Evolutionary conservation across 2,113 vertebrate genomes (phyloP), one percentile per base, ranked within the genome.

Genomic region (Athene noctua): DNA sequence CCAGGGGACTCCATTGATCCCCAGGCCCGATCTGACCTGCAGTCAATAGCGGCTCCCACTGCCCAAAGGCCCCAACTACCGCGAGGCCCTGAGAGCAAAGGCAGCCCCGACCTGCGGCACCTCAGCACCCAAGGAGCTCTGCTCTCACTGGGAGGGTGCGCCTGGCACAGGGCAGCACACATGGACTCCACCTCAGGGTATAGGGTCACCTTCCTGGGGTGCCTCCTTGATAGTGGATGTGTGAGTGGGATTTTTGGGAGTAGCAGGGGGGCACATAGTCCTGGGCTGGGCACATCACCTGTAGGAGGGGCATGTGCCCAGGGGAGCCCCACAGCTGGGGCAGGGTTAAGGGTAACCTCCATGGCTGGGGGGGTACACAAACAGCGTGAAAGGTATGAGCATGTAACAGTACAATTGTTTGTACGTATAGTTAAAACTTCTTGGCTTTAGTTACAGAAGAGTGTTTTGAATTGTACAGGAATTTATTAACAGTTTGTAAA

Each of bases 161-260:
- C 40, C 40, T 40, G 40, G 12, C 40, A 40, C 40, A 40, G 7
- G 32, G 13, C 42, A 47, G 15, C n/a, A 40, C 1, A 3, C 13
- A 29, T 23, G 23, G 13, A 52, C 20, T 9, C 7, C 13, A 21
- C 36, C 6, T 32, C 1, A 8, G 57, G 11, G 21, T 46, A 11
- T 29, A 34, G 34, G 18, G 18, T 46, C 40, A 40, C 5, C 12
- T 29, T 47, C 27, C 49, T 3, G 3, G 8, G 23, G 8, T 40
- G 8, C 17, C 49, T 38, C 27, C 40, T 38, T 0, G 1, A 25
- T 32, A 32, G 6, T 1, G 1, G 19, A 6, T 3, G 12, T 6
- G 5, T 29, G 57, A 23, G 47, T 13, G 5, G 22, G 29, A 34
- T 62, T 62, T 62, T 79, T 19, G 12, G 29, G 22, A 62, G 23